Evolutionary conservation across 2,888 invertebrate genomes (phyloP).

Genomic region (Micoletzkya japonica): DNA sequence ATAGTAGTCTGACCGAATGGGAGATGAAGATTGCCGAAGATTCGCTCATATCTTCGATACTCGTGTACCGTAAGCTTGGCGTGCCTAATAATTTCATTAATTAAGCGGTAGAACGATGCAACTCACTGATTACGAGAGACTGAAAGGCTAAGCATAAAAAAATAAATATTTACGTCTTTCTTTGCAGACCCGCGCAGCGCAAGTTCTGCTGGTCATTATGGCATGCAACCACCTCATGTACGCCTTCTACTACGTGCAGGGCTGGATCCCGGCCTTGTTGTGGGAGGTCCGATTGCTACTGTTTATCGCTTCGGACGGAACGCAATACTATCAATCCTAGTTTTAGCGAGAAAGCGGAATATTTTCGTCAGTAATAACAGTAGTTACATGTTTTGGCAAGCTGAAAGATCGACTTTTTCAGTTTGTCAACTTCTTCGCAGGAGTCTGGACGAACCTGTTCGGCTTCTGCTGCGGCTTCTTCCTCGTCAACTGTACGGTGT

Average conservation of each 20-base stretch:
- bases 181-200: constrained; percentile 26
- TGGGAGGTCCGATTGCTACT: constrained; percentile 9
- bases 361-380: background rate
- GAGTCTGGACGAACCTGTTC: constrained; percentile 49
- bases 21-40: too few species aligned
- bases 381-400: background rate
- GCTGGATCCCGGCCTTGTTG: constrained; percentile 34
- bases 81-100: too few species aligned
- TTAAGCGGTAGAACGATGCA: too few species aligned
- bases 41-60: too few species aligned
- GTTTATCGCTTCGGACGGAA: background rate
- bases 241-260: constrained; percentile 44
- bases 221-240: constrained; percentile 42
- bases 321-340: too few species aligned
- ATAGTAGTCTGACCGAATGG: too few species aligned
- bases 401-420: background rate
- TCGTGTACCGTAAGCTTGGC: too few species aligned
- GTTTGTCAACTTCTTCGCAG: constrained; percentile 29
- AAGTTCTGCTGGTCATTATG: constrained; percentile 33
- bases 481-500: constrained; percentile 34
- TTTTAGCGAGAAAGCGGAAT: background rate
- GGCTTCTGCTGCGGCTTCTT: constrained; percentile 46
- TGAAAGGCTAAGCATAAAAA: too few species aligned
- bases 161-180: background rate
- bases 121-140: too few species aligned